Base-by-base conservation (phyloP, 2,888 invertebrate species). In the Noctua janthe region DNA sequence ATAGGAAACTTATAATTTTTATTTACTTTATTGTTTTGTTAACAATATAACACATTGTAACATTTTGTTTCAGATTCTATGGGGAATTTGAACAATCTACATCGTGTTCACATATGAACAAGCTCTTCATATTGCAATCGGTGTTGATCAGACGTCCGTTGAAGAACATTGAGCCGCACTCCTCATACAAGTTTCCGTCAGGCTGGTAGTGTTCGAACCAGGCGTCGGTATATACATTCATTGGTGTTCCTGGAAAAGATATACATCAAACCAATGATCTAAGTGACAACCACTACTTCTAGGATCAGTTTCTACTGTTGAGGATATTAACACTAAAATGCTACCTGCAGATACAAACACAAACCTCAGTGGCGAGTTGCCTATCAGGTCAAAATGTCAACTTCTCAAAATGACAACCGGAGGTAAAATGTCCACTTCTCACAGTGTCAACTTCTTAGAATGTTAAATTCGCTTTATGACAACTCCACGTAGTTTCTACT, bases 81-180 rank as follows among this genome's bases (percentile, higher is more conserved):
- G 62, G 29, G 7, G 29, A 62, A 64, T 43, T 1, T 13, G 13
- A 67, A 23, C 67, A 17, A 62, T 35, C 47, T 15, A 20, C 47
- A 62, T 95, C 94, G 76, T 94, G 94, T 89, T 96, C 96, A 77
- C 96, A 96, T 67, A 96, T 94, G 81, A 95, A 96, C 90, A 94
- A 93, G 82, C 92, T 91, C n/a, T 87, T 91, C 1, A 82, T 87
- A 0, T 87, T 81, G 74, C 96, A 96, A n/a, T 86, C 86, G 10
- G 95, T 89, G 81, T 94, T 94, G 78, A 95, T 95, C 1, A 95
- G 90, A 0, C 95, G 90, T 0, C 95, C 95, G 59, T 91, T 90
- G 89, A 92, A 94, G 86, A 94, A 95, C 94, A 96, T 95, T 5
- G 94, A 93, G 8, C 96, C 74, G 35, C 71, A 75, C 43, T 71